These are phyloP conservation scores for Danaus chrysippus DNA, from an alignment of 2,888 invertebrate genomes.

Conservation along the genomic window DNA sequence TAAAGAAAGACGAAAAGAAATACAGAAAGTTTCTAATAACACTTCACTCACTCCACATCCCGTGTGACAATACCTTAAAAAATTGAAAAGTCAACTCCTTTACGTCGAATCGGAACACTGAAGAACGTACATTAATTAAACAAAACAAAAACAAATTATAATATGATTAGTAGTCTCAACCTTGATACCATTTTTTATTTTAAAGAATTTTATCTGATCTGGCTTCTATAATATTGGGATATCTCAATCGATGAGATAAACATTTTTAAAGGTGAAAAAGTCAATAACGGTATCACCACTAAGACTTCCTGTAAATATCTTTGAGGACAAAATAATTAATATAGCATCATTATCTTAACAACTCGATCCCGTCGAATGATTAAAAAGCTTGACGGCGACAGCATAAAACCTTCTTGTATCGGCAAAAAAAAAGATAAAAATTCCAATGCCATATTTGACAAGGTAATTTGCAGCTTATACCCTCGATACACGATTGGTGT, in stretches of 20 bases:
- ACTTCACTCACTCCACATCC: too few relatives aligned
- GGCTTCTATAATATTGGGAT: too few relatives aligned
- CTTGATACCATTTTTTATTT: too few relatives aligned
- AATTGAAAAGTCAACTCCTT: too few relatives aligned
- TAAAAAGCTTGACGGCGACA: constrained; percentile 27
- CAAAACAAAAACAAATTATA: too few relatives aligned
- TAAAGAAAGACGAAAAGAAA: too few relatives aligned
- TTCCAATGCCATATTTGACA: constrained; percentile 2
- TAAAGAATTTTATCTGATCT: too few relatives aligned
- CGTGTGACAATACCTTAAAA: too few relatives aligned
- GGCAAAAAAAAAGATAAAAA: constrained; percentile 15
- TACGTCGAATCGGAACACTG: too few relatives aligned
- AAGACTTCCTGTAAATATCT: constrained; percentile 26
- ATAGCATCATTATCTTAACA: constrained; percentile 32
- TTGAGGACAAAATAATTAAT: constrained; percentile 29
- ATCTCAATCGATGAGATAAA: neutral
- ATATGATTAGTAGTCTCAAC: too few relatives aligned
- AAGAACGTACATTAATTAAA: too few relatives aligned
- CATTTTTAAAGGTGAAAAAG: constrained; percentile 3
- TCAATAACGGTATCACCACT: constrained; percentile 10
- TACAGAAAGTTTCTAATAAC: too few relatives aligned
- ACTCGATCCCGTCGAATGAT: constrained; percentile 27
- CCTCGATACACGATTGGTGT: neutral
- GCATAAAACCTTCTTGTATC: constrained; percentile 24
- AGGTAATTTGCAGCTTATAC: constrained; percentile 3